Percentiles rank a stretch among this genome's conserved stretches.
These are phyloP conservation scores for Crocallis elinguaria DNA, from an alignment of 2,888 invertebrate species.

Conservation along the genomic window DNA sequence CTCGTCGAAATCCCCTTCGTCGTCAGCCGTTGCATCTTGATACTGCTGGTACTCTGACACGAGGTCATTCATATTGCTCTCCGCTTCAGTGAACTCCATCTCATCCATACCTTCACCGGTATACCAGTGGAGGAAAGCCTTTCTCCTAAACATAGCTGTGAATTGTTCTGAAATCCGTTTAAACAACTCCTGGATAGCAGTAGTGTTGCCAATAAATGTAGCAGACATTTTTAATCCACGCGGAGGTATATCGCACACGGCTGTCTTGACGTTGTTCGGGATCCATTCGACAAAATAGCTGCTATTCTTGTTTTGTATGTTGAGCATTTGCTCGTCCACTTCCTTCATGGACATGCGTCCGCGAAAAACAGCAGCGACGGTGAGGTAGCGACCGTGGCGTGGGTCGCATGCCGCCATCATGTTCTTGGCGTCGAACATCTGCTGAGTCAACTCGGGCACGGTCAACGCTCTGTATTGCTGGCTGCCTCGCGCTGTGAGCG, in stretches of 20 bases:
- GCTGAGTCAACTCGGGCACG: slow-evolving; percentile 94
- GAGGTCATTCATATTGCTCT: slow-evolving; percentile 96
- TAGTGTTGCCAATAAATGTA: slow-evolving; percentile 94
- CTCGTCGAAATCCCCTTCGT: slow-evolving; percentile 93
- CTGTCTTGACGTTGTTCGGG: slow-evolving; percentile 91
- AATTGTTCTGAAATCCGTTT: slow-evolving; percentile 94
- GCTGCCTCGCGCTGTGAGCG: slow-evolving; percentile 91
- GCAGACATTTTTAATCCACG: slow-evolving; percentile 92
- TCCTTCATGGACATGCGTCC: slow-evolving; percentile 98
- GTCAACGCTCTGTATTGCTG: slow-evolving; percentile 94
- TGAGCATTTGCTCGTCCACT: slow-evolving; percentile 92
- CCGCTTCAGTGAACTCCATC: slow-evolving; percentile 97
- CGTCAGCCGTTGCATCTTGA: slow-evolving; percentile 94
- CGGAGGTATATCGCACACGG: slow-evolving; percentile 92
- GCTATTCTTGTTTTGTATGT: slow-evolving; percentile 91
- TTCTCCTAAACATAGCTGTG: slow-evolving; percentile 96
- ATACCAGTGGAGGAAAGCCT: slow-evolving; percentile 98
- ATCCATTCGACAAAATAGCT: slow-evolving; percentile 93
- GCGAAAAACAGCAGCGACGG: slow-evolving; percentile 95
- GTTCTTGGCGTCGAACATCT: slow-evolving; percentile 97
- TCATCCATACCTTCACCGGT: slow-evolving; percentile 98
- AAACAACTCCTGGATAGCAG: slow-evolving; percentile 94
- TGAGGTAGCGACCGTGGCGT: slow-evolving; percentile 93
- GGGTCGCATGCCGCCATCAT: slow-evolving; percentile 99
- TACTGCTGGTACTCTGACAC: slow-evolving; percentile 97